Conservation (phyloP, 2,113 vertebrate genomes). For the Amblyornis subalaris region DNA sequence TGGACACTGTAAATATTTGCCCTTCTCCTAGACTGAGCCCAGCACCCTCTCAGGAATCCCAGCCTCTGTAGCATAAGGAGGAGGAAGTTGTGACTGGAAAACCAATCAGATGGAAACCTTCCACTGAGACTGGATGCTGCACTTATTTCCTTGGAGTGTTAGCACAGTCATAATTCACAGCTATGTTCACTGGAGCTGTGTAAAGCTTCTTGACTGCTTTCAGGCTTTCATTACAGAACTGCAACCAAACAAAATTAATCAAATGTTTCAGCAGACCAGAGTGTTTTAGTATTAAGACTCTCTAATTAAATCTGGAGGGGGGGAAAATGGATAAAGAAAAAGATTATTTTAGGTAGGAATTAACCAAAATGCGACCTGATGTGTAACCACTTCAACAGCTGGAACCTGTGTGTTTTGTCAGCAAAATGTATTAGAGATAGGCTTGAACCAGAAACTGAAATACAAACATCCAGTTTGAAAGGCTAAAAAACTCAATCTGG, state of each 20-base stretch:
- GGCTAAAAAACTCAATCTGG: background rate
- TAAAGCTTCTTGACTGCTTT: background rate
- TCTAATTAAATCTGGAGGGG: background rate
- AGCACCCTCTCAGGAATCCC: background rate
- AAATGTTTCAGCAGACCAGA: background rate
- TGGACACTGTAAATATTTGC: slow-evolving; percentile 16
- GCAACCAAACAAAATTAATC: slow-evolving; percentile 7
- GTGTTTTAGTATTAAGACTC: background rate
- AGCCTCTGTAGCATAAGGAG: background rate
- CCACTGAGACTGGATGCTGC: background rate
- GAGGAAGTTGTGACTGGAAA: slow-evolving; percentile 20
- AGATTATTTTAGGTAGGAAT: background rate
- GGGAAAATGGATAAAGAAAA: background rate
- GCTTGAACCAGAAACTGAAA: background rate
- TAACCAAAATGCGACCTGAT: background rate
- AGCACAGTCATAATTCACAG: slow-evolving; percentile 29
- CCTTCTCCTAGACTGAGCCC: background rate
- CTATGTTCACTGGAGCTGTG: background rate
- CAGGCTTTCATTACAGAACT: slow-evolving; percentile 6
- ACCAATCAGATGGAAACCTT: background rate
- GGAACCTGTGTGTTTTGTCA: background rate
- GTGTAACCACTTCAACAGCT: background rate
- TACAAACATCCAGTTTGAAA: background rate
- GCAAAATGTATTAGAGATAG: background rate
- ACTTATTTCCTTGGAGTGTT: slow-evolving; percentile 25